Evolutionary conservation across 2,113 vertebrate genomes (phyloP).

Genomic region (Oophaga pumilio): DNA sequence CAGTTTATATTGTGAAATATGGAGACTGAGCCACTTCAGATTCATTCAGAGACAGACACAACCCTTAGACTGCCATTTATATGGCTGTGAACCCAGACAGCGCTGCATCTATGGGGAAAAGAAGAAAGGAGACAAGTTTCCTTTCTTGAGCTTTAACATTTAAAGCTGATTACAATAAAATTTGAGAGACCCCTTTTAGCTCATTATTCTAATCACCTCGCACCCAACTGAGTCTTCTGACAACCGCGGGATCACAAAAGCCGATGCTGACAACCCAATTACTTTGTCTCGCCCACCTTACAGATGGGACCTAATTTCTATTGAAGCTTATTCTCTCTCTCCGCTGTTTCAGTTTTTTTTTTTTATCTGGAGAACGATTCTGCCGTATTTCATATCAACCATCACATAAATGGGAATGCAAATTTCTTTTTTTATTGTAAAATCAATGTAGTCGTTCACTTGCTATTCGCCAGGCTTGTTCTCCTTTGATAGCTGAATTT

Average conservation of each 20-base stretch:
- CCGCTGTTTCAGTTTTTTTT: neutral
- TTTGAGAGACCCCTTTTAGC: no score
- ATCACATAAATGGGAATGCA: constrained; percentile 48
- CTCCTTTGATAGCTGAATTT: constrained; percentile 49
- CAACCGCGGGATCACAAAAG: neutral
- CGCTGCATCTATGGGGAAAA: no score
- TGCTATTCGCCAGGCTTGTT: constrained; percentile 42
- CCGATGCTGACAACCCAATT: neutral
- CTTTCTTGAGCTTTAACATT: no score
- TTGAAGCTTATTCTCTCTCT: neutral
- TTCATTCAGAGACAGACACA: no score
- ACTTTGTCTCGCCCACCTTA: neutral
- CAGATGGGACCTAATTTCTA: neutral
- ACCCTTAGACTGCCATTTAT: no score
- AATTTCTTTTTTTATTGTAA: constrained; percentile 47
- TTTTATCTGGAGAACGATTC: neutral
- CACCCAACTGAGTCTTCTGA: neutral
- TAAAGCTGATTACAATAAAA: no score
- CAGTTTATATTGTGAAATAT: no score
- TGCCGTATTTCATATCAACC: constrained; percentile 43
- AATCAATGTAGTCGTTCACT: constrained; percentile 47
- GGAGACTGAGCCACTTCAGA: no score
- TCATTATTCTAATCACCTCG: no score
- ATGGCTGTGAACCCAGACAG: no score
- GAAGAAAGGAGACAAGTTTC: no score